Conservation (phyloP, 2,113 vertebrate species). For the Pithys albifrons region DNA sequence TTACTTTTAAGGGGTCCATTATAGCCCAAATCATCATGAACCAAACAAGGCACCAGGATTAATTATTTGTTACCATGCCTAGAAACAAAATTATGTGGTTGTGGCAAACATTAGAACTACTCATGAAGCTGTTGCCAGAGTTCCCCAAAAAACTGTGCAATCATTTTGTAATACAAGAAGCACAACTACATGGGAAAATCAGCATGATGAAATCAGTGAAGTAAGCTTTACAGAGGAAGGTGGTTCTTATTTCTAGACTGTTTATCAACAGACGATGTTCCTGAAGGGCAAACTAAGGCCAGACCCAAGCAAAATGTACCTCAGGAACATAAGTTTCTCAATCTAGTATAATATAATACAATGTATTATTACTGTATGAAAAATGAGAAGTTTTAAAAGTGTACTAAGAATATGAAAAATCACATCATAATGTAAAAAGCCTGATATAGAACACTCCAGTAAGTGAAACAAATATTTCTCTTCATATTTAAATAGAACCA, state of each 20-base stretch:
- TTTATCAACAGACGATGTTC: neutral
- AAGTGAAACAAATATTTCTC: neutral
- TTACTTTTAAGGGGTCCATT: neutral
- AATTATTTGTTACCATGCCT: neutral
- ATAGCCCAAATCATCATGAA: neutral
- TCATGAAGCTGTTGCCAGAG: fast-evolving
- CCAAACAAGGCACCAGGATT: neutral
- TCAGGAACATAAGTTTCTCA: neutral
- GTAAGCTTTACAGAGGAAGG: neutral
- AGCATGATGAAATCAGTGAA: neutral
- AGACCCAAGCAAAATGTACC: neutral
- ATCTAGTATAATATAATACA: neutral
- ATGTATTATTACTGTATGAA: neutral
- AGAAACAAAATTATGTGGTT: neutral
- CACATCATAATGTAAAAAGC: neutral
- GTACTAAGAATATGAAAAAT: neutral
- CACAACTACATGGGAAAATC: neutral
- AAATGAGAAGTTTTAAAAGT: neutral
- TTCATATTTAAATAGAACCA: neutral
- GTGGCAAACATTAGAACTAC: neutral
- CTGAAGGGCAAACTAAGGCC: neutral
- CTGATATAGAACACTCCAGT: neutral
- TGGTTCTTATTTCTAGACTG: neutral
- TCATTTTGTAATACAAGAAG: neutral
- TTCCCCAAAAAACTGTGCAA: neutral